phyloP scores from a whole-genome alignment of 2,113 vertebrate species.

The Sminthopsis crassicaudata region DNA sequence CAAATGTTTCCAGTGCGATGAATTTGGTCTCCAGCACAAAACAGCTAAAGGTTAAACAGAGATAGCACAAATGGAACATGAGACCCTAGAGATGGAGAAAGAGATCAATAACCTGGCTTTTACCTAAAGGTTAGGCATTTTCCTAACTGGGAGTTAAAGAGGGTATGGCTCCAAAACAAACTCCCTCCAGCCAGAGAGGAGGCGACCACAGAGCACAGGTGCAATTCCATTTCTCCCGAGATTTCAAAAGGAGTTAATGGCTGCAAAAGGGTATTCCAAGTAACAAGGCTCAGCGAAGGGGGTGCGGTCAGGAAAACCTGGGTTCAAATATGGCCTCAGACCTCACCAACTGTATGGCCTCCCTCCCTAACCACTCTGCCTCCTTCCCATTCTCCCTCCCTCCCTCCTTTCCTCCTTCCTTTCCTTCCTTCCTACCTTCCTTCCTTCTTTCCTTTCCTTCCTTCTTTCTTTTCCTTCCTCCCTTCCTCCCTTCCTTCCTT shows the following conservation, averaged over 20 bases:
- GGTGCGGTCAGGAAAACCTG: neutral
- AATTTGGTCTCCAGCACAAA: neutral
- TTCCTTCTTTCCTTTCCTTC: no score
- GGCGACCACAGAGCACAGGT: neutral
- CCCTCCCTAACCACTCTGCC: no score
- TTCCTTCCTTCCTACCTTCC: no score
- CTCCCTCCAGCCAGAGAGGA: neutral
- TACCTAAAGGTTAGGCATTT: neutral
- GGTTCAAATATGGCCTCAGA: neutral
- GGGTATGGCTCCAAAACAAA: neutral
- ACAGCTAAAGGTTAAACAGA: neutral
- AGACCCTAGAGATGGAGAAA: neutral
- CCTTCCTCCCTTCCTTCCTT: no score
- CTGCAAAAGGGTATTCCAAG: neutral
- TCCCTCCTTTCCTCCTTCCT: no score
- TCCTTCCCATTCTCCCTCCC: no score
- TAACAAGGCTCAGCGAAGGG: neutral
- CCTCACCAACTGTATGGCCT: no score
- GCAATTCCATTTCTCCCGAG: neutral
- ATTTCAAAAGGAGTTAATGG: neutral
- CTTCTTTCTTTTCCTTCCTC: no score
- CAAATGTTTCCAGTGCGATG: neutral
- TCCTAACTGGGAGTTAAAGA: neutral
- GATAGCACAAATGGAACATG: neutral
- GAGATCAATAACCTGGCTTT: neutral